These are phyloP conservation scores for Nowickia ferox DNA, from an alignment of 2,888 invertebrate species.

Conservation along the genomic window DNA sequence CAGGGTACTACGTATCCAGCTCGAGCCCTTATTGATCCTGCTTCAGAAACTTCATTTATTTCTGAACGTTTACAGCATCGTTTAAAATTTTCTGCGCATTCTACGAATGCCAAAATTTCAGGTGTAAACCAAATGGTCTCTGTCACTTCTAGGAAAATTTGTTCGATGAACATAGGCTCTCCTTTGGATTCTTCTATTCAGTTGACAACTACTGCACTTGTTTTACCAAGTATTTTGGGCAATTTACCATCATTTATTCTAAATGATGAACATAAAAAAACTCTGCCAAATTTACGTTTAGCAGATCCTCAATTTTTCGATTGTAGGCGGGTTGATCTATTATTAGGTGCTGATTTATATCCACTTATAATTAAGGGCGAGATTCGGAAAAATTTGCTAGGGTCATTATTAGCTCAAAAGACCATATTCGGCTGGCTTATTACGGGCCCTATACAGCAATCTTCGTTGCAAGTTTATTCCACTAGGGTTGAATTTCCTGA, in stretches of 20 bases:
- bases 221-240: neutral
- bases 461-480: neutral
- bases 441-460: neutral
- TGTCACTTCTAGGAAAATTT: neutral
- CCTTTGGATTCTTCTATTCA: neutral
- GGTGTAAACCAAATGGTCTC: neutral
- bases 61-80: too few relatives aligned
- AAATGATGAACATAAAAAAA: neutral
- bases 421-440: too few relatives aligned
- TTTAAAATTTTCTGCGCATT: too few relatives aligned
- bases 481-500: neutral
- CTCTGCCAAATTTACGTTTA: neutral
- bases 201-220: neutral
- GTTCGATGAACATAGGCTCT: neutral
- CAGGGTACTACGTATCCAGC: slow-evolving; percentile 15
- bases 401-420: too few relatives aligned
- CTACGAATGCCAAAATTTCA: neutral
- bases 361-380: too few relatives aligned
- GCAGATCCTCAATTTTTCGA: neutral
- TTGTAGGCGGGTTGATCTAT: neutral
- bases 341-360: neutral
- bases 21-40: slow-evolving; percentile 1
- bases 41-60: neutral
- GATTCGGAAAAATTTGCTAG: too few relatives aligned
- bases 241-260: slow-evolving; percentile 2